phyloP scores from a whole-genome alignment of 1,140 invertebrate species.

The Drosophila carrolli region DNA sequence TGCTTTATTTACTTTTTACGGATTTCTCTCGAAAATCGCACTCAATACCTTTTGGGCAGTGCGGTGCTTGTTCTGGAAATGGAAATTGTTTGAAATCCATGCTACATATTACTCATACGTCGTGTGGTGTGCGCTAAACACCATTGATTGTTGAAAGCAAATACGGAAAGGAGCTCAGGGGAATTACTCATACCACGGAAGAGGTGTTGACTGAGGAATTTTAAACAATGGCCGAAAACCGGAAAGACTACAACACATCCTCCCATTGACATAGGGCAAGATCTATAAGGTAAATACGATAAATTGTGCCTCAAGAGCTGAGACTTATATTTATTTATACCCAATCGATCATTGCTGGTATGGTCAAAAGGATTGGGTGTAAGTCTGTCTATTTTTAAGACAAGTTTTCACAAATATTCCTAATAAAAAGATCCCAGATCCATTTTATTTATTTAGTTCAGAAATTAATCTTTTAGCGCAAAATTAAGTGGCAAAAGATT shows the following conservation, averaged over 20 bases:
- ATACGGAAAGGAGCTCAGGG: constrained; percentile 17
- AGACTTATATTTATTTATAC: background rate
- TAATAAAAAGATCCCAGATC: too few relatives aligned
- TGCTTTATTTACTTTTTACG: constrained; percentile 61
- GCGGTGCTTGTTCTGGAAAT: constrained; percentile 33
- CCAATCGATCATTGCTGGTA: too few relatives aligned
- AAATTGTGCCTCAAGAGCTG: background rate
- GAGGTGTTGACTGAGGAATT: constrained; percentile 35
- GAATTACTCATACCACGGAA: constrained; percentile 47
- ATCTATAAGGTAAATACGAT: background rate
- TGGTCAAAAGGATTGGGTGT: too few relatives aligned
- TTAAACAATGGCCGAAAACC: constrained; percentile 29
- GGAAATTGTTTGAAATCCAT: constrained; percentile 61
- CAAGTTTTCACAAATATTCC: too few relatives aligned
- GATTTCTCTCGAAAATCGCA: constrained; percentile 31
- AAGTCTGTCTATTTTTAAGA: too few relatives aligned
- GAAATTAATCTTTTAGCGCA: too few relatives aligned
- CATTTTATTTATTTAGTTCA: too few relatives aligned
- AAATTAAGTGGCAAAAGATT: too few relatives aligned
- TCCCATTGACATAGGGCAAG: constrained; percentile 1
- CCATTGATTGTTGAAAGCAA: constrained; percentile 16
- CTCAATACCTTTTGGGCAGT: constrained; percentile 27
- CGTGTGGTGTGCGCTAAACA: constrained; percentile 18
- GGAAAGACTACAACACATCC: constrained; percentile 15
- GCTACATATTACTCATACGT: constrained; percentile 57